Conservation (phyloP, 2,888 invertebrate genomes). For the Apodemia duryi region DNA sequence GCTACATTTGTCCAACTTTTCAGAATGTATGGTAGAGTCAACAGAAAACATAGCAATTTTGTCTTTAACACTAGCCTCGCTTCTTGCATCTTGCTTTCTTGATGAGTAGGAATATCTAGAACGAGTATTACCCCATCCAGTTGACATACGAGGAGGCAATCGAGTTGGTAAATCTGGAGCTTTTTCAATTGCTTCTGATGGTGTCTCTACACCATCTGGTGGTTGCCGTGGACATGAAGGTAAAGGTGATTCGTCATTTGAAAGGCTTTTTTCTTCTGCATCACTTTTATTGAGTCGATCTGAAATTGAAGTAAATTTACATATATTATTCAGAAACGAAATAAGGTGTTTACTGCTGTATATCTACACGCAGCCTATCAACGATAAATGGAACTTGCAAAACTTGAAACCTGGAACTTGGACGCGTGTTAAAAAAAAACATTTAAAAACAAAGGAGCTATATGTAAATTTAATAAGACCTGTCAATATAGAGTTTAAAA, state of each 20-base stretch:
- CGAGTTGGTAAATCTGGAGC: constrained; percentile 59
- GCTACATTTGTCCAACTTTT: constrained; percentile 64
- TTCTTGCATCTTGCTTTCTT: constrained; percentile 87
- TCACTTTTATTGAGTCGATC: constrained; percentile 70
- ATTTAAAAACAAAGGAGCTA: too few relatives aligned
- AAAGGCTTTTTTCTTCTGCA: constrained; percentile 69
- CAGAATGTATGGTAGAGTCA: constrained; percentile 59
- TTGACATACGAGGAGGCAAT: constrained; percentile 54
- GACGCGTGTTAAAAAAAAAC: background rate
- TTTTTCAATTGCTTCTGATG: constrained; percentile 82
- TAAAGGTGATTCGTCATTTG: constrained; percentile 68
- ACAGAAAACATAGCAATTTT: constrained; percentile 93
- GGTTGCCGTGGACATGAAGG: constrained; percentile 85
- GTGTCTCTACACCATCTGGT: constrained; percentile 91
- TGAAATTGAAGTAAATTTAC: constrained; percentile 37
- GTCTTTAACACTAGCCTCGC: constrained; percentile 89
- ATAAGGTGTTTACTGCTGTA: background rate
- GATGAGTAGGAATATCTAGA: constrained; percentile 66
- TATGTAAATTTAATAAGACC: background rate
- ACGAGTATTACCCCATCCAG: constrained; percentile 51
- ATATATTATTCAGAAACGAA: background rate
- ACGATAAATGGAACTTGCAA: background rate
- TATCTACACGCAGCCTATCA: constrained; percentile 4
- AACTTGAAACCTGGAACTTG: background rate
- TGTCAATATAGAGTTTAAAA: constrained; percentile 5